Base-by-base conservation (phyloP, 2,888 invertebrate genomes). In the Coremacera marginata region DNA sequence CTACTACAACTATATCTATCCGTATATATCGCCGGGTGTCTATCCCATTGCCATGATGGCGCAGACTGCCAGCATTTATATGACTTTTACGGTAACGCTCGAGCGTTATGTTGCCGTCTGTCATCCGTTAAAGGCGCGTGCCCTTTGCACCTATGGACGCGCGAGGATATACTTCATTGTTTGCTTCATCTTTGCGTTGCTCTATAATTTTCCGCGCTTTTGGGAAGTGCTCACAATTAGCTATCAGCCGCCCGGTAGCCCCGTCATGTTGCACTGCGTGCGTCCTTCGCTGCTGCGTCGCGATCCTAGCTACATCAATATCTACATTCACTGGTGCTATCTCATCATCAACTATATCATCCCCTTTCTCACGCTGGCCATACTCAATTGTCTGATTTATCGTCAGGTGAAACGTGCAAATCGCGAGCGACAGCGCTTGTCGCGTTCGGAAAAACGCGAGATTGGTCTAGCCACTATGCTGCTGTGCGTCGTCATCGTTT, bases 261-360 rank as follows among this genome's bases (percentile, higher is more conserved):
- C 90, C 83, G 93, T 92, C 82, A 91, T 92, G 77, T 90, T 95
- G 67, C 95, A 94, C 89, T 94, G 94, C 88, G 92, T 95, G 73
- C 90, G 90, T 16, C 93, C 94, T 11, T 93, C 96, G 74, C 89
- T 90, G 22, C 88, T 95, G 81, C 92, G 96, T 80, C 91, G 92
- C 79, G 93, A 95, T 87, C 90, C 91, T 31, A 89, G 92, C 0
- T 98, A 98, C 90, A 93, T 95, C 78, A 93, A 93, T 55, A 92
- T 98, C 60, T 99, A 98, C 90, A 96, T 97, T 80, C 95, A 97
- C 88, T 98, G 98, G 95, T 92, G 97, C 90, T 98, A 98, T 90
- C 92, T 98, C 84, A 92, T 98, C 80, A 94, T 98, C 84, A 96
- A 98, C 93, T 98, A 98, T 89, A 93, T 97, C 84, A 92, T 98